phyloP scores from a whole-genome alignment of 2,113 vertebrate genomes.

The Probosciger aterrimus region DNA sequence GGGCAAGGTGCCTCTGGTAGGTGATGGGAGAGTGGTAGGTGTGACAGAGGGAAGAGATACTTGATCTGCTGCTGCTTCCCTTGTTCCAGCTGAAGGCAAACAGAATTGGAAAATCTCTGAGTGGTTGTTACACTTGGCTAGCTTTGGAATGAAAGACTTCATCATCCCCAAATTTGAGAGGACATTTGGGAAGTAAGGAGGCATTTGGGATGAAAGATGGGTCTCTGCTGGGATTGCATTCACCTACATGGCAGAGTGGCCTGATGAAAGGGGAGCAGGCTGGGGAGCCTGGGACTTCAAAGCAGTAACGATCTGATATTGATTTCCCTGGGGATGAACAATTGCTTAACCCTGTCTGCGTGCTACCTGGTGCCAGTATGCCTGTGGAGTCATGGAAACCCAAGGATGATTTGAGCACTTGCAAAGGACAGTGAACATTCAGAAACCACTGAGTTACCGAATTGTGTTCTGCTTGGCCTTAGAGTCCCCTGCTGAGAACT shows the following conservation, averaged over 20 bases:
- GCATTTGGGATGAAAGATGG: background rate
- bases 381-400: background rate
- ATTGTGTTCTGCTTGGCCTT: background rate
- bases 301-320: background rate
- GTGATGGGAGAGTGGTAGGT: background rate
- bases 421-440: background rate
- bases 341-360: background rate
- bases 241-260: background rate
- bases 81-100: background rate
- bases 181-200: background rate
- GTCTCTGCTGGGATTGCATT: background rate
- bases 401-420: background rate
- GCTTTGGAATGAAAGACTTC: background rate
- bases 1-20: background rate
- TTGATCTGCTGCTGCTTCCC: background rate
- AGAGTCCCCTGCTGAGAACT: background rate
- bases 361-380: background rate
- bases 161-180: background rate
- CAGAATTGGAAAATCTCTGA: background rate
- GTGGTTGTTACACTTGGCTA: background rate
- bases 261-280: background rate
- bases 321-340: background rate
- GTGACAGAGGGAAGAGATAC: background rate
- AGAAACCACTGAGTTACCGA: background rate
- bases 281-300: background rate